Base-by-base conservation (phyloP, 2,113 vertebrate species). In the Cottus gobio region DNA sequence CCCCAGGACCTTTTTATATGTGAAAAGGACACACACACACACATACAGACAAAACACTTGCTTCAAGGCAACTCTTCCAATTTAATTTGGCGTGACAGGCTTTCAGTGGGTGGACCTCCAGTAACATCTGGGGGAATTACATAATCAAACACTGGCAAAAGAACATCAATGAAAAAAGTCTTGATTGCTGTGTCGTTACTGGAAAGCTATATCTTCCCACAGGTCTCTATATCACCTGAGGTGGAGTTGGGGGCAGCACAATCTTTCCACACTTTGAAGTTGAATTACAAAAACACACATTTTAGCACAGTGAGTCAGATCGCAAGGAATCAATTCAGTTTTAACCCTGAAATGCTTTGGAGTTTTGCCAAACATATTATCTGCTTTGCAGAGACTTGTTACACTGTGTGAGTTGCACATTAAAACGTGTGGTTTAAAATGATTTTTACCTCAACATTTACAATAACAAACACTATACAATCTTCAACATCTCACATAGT, bases 141-240 rank as follows among this genome's bases (percentile, higher is more conserved):
- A 76, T 63, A 75, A 82, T 82, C 56, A 90, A 54, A 84, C 65
- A 31, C 39, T 54, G 56, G 65, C 37, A 52, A 48, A 72, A 44
- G 26, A 68, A 71, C 86, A 71, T 60, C 26, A 36, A 70, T 48
- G 61, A 18, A 46, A 75, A 70, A 68, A 28, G 71, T 54, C 62
- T 76, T 71, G 50, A 77, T 70, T 52, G 24, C 34, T 70, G 57
- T 44, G 57, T 44, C 64, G 60, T 57, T 65, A 60, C 46, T 13
- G 28, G 7, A 52, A 37, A 63, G 28, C n/a, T 4, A 12, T 54
- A 24, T 85, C 5, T 64, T 85, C 57, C 58, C 56, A 20, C 7
- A 10, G 7, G 34, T 42, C 28, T 58, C 7, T 52, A 3, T 37
- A 12, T 71, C 37, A 76, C 36, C 31, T n/a, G 36, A 69, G 58